Conservation (phyloP, 2,888 invertebrate species). For the Heliconius cydno region DNA sequence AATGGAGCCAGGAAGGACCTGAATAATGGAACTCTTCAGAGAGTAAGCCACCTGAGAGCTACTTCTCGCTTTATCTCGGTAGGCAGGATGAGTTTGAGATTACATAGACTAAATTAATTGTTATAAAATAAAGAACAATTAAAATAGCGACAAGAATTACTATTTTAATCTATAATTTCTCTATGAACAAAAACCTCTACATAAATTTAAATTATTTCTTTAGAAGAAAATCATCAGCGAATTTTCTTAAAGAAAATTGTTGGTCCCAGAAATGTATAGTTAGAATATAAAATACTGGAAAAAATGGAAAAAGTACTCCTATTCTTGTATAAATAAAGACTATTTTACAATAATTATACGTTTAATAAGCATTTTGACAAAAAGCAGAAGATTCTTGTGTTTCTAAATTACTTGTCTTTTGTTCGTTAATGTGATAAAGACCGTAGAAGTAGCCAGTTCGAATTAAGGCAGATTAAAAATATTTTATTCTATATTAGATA, state of each 20-base stretch:
- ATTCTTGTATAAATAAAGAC: not conserved
- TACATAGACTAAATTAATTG: too few species aligned
- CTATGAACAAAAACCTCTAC: not conserved
- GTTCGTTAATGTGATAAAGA: slow-evolving; percentile 17
- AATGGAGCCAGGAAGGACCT: not conserved
- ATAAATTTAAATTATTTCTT: slow-evolving; percentile 8
- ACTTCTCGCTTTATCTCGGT: too few species aligned
- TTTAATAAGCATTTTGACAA: slow-evolving; percentile 21
- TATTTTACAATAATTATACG: not conserved
- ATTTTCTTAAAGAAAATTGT: slow-evolving; percentile 22
- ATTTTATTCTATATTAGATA: not conserved
- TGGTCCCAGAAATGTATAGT: slow-evolving; percentile 22
- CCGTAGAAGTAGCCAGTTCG: not conserved
- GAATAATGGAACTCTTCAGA: not conserved
- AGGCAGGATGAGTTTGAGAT: too few species aligned
- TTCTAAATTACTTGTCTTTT: slow-evolving; percentile 19
- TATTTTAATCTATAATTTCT: not conserved
- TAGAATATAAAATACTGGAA: slow-evolving; percentile 18
- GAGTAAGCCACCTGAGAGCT: not conserved
- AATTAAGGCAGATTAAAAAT: not conserved
- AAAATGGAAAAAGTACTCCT: not conserved
- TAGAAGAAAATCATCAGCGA: slow-evolving; percentile 10
- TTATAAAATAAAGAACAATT: not conserved
- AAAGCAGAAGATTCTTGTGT: slow-evolving; percentile 16
- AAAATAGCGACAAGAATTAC: too few species aligned